Conservation (phyloP, 2,888 invertebrate genomes). For the Iphiclides podalirius region DNA sequence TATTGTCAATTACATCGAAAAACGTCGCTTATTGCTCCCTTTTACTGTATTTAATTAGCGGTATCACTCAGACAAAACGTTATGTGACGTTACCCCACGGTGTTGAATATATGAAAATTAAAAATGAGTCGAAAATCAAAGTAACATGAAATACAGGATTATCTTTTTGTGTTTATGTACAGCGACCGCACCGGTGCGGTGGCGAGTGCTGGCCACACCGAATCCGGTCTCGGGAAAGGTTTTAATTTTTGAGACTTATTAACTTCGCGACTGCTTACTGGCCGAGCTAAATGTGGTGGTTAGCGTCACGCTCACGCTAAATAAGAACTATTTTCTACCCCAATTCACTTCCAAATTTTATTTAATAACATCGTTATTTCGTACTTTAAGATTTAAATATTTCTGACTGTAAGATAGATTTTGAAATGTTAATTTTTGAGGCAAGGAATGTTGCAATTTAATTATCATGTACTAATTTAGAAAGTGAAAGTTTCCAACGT, state of each 20-base stretch:
- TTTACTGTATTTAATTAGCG: background rate
- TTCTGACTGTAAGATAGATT: too few relatives aligned
- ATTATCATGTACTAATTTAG: slow-evolving; percentile 14
- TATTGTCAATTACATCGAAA: background rate
- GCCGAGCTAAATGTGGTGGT: slow-evolving; percentile 2
- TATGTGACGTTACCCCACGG: background rate
- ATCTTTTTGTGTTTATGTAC: slow-evolving; percentile 13
- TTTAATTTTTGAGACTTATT: slow-evolving; percentile 23
- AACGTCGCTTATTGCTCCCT: background rate
- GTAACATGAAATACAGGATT: background rate
- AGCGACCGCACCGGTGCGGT: slow-evolving; percentile 11
- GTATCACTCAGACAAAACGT: background rate
- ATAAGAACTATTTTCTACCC: too few relatives aligned
- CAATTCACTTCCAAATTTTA: too few relatives aligned
- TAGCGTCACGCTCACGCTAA: background rate
- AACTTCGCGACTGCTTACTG: slow-evolving; percentile 14
- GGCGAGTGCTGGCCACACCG: slow-evolving; percentile 15
- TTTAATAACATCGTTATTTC: too few relatives aligned
- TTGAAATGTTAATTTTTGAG: background rate
- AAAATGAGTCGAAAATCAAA: background rate
- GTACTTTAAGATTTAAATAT: too few relatives aligned
- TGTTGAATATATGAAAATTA: background rate
- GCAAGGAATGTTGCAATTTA: slow-evolving; percentile 2
- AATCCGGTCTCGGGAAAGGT: slow-evolving; percentile 20
- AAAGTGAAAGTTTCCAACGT: slow-evolving; percentile 11